Evolutionary conservation across 1,140 invertebrate species (phyloP), one percentile per base, ranked within the genome.

Genomic region (Lamellibrachia luymesi): DNA sequence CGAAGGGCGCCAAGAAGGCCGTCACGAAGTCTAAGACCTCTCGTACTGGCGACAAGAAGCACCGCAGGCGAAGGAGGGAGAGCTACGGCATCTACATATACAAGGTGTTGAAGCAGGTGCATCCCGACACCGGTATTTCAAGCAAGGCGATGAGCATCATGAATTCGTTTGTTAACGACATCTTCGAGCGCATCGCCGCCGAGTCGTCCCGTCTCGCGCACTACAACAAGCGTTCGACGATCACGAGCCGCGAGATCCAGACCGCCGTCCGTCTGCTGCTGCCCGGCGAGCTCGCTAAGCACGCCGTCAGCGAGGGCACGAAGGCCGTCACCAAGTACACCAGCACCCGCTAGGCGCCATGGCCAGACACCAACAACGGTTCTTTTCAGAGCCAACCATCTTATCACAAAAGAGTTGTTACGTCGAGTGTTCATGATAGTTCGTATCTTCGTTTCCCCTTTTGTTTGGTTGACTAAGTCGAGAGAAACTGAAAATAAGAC

Each of bases 121-220:
- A 97, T 95, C 97, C 97, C 2, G 97, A 97, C 94, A 97, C 97
- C 93, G 97, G 97, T 56, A 97, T 98, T 89, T 97, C 97, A 38
- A 94, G 94, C 94, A 96, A 96, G 92, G 95, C 95, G 90, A 96
- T 96, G 96, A 95, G 64, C 64, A 80, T 80, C 64, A 80, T 80
- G 64, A 80, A 80, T 80, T 80, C 64, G 6, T 80, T 80, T 94
- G 96, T 96, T 25, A 96, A 96, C 93, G 96, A 96, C 93, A 95
- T 96, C 93, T 96, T 96, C 93, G 96, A 96, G 94, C 93, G 96
- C 93, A 96, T 96, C 92, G 96, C 96, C 51, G 94, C 95, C 27
- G 96, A 96, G 93, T 94, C 95, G 51, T 94, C 94, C n/a, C 93
- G 95, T 13, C 95, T 96, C 25, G 95, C 96, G 51, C 95, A 96